Conservation (phyloP, 1,140 invertebrate genomes). For the Drosophila watanabei region DNA sequence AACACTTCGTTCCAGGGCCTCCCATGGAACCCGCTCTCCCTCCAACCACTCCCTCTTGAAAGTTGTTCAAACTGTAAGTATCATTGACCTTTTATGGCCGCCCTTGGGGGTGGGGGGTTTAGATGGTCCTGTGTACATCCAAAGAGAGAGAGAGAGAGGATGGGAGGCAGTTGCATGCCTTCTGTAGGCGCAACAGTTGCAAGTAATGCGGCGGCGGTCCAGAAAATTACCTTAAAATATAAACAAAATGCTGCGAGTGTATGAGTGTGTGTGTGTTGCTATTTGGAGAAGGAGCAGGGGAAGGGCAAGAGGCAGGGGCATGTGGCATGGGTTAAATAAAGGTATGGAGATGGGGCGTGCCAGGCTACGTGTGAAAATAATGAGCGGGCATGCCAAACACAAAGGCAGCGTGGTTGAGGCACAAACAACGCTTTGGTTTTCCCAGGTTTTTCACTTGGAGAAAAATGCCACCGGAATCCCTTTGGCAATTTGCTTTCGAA, state of each 20-base stretch:
- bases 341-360: constrained; percentile 44
- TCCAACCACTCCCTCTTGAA: not conserved
- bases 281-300: too few species aligned
- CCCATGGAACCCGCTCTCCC: not conserved
- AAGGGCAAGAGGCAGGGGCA: not conserved
- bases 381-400: constrained; percentile 74
- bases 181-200: constrained; percentile 74
- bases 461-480: constrained; percentile 68
- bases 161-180: constrained; percentile 4
- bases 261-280: not conserved
- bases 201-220: constrained; percentile 61
- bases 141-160: not conserved
- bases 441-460: constrained; percentile 29
- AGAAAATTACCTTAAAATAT: constrained; percentile 78
- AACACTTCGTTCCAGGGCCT: constrained; percentile 55
- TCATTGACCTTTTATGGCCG: constrained; percentile 70
- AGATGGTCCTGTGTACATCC: not conserved
- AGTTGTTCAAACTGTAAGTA: constrained; percentile 79
- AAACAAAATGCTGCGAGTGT: constrained; percentile 46
- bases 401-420: constrained; percentile 34
- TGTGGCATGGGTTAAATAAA: not conserved
- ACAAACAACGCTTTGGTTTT: constrained; percentile 39
- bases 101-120: not conserved
- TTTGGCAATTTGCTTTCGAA: constrained; percentile 62
- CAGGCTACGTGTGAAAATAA: constrained; percentile 79